Conservation (phyloP, 2,113 vertebrate species). For the Dicerorhinus sumatrensis region DNA sequence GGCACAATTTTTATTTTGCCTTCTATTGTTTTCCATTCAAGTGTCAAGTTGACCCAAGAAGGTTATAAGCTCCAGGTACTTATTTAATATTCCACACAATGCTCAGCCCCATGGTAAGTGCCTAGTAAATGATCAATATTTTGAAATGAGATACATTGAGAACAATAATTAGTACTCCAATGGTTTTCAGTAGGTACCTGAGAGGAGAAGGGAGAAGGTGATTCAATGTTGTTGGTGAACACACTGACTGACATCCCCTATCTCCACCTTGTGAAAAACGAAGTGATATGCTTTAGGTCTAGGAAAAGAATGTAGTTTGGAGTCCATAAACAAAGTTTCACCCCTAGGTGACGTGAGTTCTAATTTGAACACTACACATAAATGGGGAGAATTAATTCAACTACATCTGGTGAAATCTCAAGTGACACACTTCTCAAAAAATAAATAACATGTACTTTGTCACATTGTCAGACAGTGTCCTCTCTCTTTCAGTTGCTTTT, state of each 20-base stretch:
- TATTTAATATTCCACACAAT: constrained; percentile 63
- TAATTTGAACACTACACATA: not conserved
- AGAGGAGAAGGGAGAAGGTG: constrained; percentile 28
- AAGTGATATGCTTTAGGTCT: constrained; percentile 26
- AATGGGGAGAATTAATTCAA: constrained; percentile 15
- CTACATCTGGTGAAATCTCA: not conserved
- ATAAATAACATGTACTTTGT: constrained; percentile 20
- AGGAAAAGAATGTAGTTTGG: not conserved
- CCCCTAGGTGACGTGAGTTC: not conserved
- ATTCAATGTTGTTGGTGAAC: not conserved
- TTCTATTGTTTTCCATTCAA: constrained; percentile 46
- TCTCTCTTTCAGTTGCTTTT: constrained; percentile 26
- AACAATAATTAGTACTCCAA: constrained; percentile 51
- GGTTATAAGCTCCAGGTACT: constrained; percentile 32
- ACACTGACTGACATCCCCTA: not conserved
- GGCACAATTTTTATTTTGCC: constrained; percentile 21
- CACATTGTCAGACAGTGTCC: not conserved
- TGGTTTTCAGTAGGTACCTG: constrained; percentile 38
- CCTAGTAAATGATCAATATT: constrained; percentile 68
- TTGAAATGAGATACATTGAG: constrained; percentile 73
- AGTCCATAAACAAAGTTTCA: constrained; percentile 23
- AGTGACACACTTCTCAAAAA: not conserved
- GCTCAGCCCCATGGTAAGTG: constrained; percentile 43
- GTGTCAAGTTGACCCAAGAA: constrained; percentile 48
- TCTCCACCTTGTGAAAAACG: not conserved